phyloP scores from a whole-genome alignment of 64 coral and sea anemone genomes.

The Dendronephthya gigantea region DNA sequence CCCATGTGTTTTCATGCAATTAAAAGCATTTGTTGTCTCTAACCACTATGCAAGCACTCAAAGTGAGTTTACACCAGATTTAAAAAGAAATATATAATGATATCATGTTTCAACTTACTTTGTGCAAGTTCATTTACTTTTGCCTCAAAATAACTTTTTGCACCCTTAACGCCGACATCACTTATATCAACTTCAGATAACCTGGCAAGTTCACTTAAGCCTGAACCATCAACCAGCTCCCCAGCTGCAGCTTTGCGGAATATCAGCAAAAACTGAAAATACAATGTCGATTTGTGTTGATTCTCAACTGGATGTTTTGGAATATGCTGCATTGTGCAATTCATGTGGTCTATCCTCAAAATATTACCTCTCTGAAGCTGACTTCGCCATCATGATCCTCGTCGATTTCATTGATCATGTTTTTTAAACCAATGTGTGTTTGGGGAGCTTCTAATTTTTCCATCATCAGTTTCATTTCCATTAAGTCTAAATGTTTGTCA shows the following conservation, averaged over 20 bases:
- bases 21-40: no score
- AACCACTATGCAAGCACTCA: no score
- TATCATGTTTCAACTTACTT: not conserved
- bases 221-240: slow-evolving; percentile 65
- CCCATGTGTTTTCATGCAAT: no score
- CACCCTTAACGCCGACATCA: slow-evolving; percentile 82
- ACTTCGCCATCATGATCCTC: slow-evolving; percentile 79
- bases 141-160: slow-evolving; percentile 84
- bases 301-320: no score
- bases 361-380: slow-evolving; percentile 75
- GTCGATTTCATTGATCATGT: slow-evolving; percentile 82
- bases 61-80: no score
- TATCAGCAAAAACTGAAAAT: slow-evolving; percentile 82
- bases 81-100: not conserved
- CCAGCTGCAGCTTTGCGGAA: slow-evolving; percentile 91
- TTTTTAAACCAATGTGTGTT: slow-evolving; percentile 75
- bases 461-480: slow-evolving; percentile 94
- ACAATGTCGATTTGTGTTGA: no score
- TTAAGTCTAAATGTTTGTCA: slow-evolving; percentile 60
- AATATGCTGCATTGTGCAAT: no score
- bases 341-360: no score
- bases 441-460: slow-evolving; percentile 78
- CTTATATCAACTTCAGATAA: slow-evolving; percentile 76
- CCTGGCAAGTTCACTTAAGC: slow-evolving; percentile 64
- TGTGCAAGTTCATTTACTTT: slow-evolving; percentile 56